Evolutionary conservation across 1,140 invertebrate genomes (phyloP), one percentile per base, ranked within the genome.

Genomic region (Tachypleus tridentatus): DNA sequence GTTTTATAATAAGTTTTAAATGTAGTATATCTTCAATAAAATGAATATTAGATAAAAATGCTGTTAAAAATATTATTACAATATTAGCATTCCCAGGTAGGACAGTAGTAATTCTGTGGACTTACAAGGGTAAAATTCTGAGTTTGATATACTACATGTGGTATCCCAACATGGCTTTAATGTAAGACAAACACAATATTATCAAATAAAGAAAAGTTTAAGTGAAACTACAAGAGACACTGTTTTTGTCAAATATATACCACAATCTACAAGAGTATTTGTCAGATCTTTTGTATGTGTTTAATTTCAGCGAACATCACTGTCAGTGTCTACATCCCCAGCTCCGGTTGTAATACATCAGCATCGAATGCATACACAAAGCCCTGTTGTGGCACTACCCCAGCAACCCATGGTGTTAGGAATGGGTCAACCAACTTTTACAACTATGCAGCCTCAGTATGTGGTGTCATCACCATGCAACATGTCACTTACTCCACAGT

Each of bases 311-410:
- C 61, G 57, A 49, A 54, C 56, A 60, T 58, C 66, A 52, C 47
- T 64, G 8, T 62, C 62, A 53, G 56, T 7, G 47, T 7, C 58
- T 47, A n/a, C 58, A 10, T 29, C 58, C 9, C 10, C 58, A 7
- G 7, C 58, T 29, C 7, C 58, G 6, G 58, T 63, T 4, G 58
- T 61, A 49, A 4, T 62, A 11, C 56, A 62, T 11, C 59, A 59
- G 3, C 66, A 62, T 4, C 57, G 67, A 49, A 56, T 68, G 11
- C 67, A 68, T 5, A 65, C 64, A 8, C 67, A 65, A 51, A 68
- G 67, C 51, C 67, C 67, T 5, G 62, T 68, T 5, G 61, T 68
- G 57, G 64, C 64, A 4, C 61, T 68, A 62, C 67, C 64, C 48
- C 67, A 68, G 9, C 64, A 61, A 9, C 67, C 62, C 5, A 56